Evolutionary conservation across 2,797 vertebrate genomes (phyloP), one percentile per base, ranked within the genome.

Genomic region (Eptatretus atami): DNA sequence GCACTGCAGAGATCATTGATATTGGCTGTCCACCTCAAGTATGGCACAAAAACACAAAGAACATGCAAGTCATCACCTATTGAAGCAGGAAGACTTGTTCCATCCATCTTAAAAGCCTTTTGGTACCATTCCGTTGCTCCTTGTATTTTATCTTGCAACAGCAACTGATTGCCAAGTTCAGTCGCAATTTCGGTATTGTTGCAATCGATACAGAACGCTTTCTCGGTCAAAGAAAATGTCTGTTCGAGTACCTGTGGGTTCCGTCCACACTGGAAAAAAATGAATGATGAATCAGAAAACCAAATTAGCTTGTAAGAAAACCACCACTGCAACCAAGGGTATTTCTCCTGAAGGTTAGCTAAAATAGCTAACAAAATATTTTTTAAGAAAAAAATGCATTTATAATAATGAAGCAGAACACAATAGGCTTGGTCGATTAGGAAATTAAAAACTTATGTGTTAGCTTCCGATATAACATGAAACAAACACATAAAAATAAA

Each of bases 81-180:
- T 60, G 93, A 66, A 11, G 87, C 84, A 53, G 80, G 71, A 68
- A 93, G 74, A 66, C 78, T 87, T 15, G 81, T 83, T 70, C 84
- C 83, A 68, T 94, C 82, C 67, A 92, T 74, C 3, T 73, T 76
- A 79, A 90, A 83, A 65, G 86, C 86, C 0, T 76, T 82, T 71
- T 81, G 80, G 74, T 92, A 95, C 79, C 82, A 84, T 70, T 81
- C 86, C 66, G 76, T 69, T 54, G 92, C 85, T 66, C 92, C 90
- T 68, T 82, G 90, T 61, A 78, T 67, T 66, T 76, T 80, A 52
- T 80, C 83, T 73, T 80, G 81, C 67, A 95, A 77, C 67, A 86
- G 74, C 77, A 87, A 78, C 71, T 86, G 86, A 71, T 86, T 87
- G 68, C 87, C 90, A 69, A 94, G 75, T 72, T 98, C 90, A 25